Evolutionary conservation across 2,888 invertebrate species (phyloP).

Genomic region (Neocrepidodera transversa): DNA sequence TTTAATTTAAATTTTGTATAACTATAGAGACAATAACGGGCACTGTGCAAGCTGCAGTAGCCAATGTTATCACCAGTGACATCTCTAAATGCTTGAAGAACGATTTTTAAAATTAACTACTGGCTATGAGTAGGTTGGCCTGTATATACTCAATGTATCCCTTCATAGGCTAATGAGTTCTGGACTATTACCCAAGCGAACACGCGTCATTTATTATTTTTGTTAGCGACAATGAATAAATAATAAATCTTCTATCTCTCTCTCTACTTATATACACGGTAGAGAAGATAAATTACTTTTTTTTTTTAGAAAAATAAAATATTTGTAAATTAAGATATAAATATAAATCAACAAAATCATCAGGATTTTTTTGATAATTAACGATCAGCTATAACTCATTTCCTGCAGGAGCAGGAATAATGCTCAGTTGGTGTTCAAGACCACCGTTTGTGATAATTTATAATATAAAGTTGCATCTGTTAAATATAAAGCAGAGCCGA

Average conservation of each 20-base stretch:
- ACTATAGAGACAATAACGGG: too few species aligned
- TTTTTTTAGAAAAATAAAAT: background rate
- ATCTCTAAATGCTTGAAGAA: conserved; percentile 22
- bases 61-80: conserved; percentile 1
- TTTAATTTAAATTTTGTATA: too few species aligned
- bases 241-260: conserved; percentile 45
- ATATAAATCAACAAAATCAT: conserved; percentile 45
- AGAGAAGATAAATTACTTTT: conserved; percentile 14
- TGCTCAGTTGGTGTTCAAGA: conserved; percentile 49
- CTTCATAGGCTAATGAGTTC: conserved; percentile 60
- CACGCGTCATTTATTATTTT: conserved; percentile 56
- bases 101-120: conserved; percentile 35
- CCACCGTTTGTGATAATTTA: conserved; percentile 53
- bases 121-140: conserved; percentile 42
- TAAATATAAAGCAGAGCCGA: conserved; percentile 28
- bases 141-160: conserved; percentile 52
- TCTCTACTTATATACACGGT: conserved; percentile 18
- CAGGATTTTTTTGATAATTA: conserved; percentile 47
- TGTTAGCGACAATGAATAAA: conserved; percentile 56
- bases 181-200: conserved; percentile 56
- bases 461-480: conserved; percentile 47
- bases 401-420: conserved; percentile 44
- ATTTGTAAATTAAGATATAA: conserved; percentile 18
- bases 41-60: background rate
- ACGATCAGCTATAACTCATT: conserved; percentile 46